Conservation (phyloP, 2,113 vertebrate species). For the Grantiella picta region DNA sequence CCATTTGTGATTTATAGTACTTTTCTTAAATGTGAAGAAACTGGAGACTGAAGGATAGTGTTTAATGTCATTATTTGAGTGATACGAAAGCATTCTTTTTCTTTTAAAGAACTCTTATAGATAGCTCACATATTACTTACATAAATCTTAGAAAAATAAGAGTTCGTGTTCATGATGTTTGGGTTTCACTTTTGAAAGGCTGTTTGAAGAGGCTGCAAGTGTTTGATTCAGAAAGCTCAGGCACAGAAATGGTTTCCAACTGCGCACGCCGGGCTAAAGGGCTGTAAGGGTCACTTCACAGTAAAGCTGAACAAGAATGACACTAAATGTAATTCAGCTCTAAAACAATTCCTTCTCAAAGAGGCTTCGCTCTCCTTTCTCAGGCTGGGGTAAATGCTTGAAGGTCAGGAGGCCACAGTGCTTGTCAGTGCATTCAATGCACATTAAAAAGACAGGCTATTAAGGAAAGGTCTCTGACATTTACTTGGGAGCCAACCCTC, state of each 20-base stretch:
- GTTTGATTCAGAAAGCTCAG: slow-evolving; percentile 5
- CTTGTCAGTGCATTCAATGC: slow-evolving; percentile 48
- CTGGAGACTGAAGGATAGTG: background rate
- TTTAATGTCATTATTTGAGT: background rate
- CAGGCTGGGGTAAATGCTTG: slow-evolving; percentile 51
- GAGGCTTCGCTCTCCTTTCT: slow-evolving; percentile 14
- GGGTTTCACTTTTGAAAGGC: background rate
- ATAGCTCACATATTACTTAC: background rate
- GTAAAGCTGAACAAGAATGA: slow-evolving; percentile 52
- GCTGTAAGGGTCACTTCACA: slow-evolving; percentile 63
- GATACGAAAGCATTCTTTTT: background rate
- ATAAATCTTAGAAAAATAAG: background rate
- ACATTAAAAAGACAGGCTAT: slow-evolving; percentile 68
- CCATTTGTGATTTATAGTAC: background rate
- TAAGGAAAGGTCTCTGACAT: slow-evolving; percentile 65
- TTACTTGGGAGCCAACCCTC: slow-evolving; percentile 43
- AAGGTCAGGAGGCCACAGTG: slow-evolving; percentile 58
- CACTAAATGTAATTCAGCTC: slow-evolving; percentile 59
- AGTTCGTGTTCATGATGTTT: background rate
- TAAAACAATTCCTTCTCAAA: slow-evolving; percentile 39
- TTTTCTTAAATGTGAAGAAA: background rate
- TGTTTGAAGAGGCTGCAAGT: background rate
- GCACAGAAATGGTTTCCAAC: slow-evolving; percentile 18
- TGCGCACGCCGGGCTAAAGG: background rate
- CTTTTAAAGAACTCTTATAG: background rate